Conservation (phyloP, 1,140 invertebrate genomes). For the Pogonognathellus flavescens region DNA sequence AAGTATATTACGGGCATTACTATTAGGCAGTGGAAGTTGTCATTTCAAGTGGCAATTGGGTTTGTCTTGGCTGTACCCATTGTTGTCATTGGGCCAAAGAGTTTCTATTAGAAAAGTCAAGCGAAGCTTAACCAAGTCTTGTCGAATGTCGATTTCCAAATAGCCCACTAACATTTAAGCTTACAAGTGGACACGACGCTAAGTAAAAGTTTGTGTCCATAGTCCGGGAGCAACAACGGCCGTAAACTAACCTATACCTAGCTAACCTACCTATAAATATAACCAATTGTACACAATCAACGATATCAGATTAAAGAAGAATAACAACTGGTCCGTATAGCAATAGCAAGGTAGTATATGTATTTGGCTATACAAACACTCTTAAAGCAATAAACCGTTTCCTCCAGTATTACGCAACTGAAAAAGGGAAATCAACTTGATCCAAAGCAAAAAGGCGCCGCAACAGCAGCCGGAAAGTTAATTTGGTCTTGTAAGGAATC, state of each 20-base stretch:
- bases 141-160: too few relatives aligned
- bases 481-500: conserved; percentile 37
- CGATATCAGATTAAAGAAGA: background rate
- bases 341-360: too few relatives aligned
- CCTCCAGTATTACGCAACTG: background rate
- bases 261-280: too few relatives aligned
- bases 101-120: background rate
- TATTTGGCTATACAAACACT: background rate
- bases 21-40: background rate
- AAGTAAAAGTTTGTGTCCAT: too few relatives aligned
- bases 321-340: too few relatives aligned
- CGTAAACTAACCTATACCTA: too few relatives aligned
- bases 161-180: too few relatives aligned
- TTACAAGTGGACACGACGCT: background rate
- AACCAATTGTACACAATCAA: too few relatives aligned
- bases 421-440: conserved; percentile 25
- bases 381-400: background rate
- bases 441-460: background rate
- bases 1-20: background rate
- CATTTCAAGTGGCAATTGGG: conserved; percentile 39
- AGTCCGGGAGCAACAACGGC: too few relatives aligned
- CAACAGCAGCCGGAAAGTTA: conserved; percentile 28
- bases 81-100: conserved; percentile 11
- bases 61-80: conserved; percentile 6
- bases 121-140: background rate